A percentile compares a stretch with the other conserved stretches of the same genome.
These are phyloP conservation scores for Drosophila rufa DNA, from an alignment of 1,140 invertebrate species.

Conservation along the genomic window DNA sequence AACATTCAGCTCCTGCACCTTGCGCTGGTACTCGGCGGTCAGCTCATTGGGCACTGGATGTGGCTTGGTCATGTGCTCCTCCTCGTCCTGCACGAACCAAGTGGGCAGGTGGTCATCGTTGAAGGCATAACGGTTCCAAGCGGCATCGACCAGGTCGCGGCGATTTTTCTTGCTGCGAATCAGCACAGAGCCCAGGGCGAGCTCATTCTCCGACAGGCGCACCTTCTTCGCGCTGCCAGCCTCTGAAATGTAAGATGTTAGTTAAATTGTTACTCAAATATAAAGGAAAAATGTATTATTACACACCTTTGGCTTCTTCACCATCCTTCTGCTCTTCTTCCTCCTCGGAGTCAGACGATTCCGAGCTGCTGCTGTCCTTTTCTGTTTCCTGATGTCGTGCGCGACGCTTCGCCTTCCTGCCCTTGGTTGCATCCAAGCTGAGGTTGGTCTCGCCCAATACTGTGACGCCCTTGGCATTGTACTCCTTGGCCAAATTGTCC, in stretches of 20 bases:
- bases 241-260: conserved; percentile 25
- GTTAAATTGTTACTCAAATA: neutral
- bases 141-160: conserved; percentile 93
- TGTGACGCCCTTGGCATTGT: conserved; percentile 89
- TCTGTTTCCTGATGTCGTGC: conserved; percentile 64
- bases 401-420: conserved; percentile 80
- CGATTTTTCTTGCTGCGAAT: conserved; percentile 94
- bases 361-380: conserved; percentile 77
- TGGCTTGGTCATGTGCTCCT: conserved; percentile 93
- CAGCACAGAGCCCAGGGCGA: conserved; percentile 94
- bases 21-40: conserved; percentile 90
- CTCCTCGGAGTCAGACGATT: conserved; percentile 76
- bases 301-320: conserved; percentile 56
- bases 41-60: conserved; percentile 92
- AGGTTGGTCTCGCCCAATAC: conserved; percentile 68
- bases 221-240: conserved; percentile 87
- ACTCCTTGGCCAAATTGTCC: conserved; percentile 90
- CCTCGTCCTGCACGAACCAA: conserved; percentile 98
- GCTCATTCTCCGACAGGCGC: conserved; percentile 93
- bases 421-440: conserved; percentile 20
- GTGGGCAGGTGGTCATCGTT: conserved; percentile 96
- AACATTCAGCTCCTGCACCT: conserved; percentile 95
- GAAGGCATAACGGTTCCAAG: conserved; percentile 96
- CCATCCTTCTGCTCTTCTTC: conserved; percentile 39
- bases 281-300: no score